Percentiles rank a stretch among this genome's conserved stretches.
phyloP scores from a whole-genome alignment of 2,888 invertebrate species.

The Pyrrhia umbra region DNA sequence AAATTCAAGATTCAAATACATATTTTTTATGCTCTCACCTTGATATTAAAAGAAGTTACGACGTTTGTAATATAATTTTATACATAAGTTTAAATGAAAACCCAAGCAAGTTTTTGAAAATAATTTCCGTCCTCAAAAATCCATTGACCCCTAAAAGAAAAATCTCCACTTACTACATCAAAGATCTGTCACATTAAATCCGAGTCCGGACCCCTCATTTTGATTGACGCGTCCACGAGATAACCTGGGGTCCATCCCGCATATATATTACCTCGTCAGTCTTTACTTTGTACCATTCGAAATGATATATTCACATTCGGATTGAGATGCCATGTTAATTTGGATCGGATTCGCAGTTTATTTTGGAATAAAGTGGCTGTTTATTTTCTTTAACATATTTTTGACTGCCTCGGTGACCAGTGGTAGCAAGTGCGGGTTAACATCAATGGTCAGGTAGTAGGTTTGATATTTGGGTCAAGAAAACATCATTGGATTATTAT shows the following conservation, averaged over 20 bases:
- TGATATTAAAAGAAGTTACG: too few species aligned
- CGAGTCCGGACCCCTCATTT: conserved; percentile 34
- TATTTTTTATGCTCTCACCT: too few species aligned
- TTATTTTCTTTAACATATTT: neutral
- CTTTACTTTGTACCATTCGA: conserved; percentile 48
- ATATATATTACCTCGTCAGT: conserved; percentile 71
- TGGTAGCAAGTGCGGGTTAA: too few species aligned
- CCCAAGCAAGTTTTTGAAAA: too few species aligned
- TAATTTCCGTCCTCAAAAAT: neutral
- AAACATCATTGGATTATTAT: neutral
- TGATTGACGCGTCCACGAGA: conserved; percentile 62
- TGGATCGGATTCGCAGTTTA: neutral
- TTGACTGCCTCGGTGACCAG: too few species aligned
- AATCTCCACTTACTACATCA: conserved; percentile 22
- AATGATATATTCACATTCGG: conserved; percentile 56
- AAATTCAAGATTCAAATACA: too few species aligned
- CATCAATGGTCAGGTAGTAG: too few species aligned
- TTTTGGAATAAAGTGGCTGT: conserved; percentile 1
- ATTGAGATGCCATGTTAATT: conserved; percentile 24
- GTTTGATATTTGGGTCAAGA: neutral
- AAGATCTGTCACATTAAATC: conserved; percentile 38
- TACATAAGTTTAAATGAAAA: too few species aligned
- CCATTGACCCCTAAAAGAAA: conserved; percentile 1
- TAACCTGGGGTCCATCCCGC: conserved; percentile 61
- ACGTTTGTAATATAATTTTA: too few species aligned